phyloP scores from a whole-genome alignment of 2,888 invertebrate species.

The Melanostoma scalare region DNA sequence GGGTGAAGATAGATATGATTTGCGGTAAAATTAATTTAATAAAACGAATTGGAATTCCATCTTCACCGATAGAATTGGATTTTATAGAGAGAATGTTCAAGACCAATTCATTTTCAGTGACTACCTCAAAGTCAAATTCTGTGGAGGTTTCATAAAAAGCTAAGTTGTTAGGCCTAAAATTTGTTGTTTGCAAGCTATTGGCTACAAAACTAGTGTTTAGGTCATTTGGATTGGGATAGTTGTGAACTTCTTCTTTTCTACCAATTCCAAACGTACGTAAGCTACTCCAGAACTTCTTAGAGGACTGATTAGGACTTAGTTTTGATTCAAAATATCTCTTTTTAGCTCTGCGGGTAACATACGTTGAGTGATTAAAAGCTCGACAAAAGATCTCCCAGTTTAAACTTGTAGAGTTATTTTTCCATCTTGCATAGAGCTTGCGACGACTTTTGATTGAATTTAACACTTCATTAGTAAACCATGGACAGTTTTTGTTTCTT shows the following conservation, averaged over 20 bases:
- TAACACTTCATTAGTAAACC: slow-evolving; percentile 6
- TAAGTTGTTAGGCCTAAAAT: not conserved
- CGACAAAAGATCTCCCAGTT: not conserved
- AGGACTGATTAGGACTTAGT: not conserved
- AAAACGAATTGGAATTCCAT: slow-evolving; percentile 18
- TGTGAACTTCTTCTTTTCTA: not conserved
- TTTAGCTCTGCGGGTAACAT: slow-evolving; percentile 11
- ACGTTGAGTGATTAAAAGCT: not conserved
- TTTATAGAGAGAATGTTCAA: not conserved
- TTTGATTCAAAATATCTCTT: not conserved
- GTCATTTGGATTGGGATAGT: not conserved
- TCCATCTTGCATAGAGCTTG: slow-evolving; percentile 2
- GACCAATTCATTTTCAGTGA: slow-evolving; percentile 5
- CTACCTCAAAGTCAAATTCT: slow-evolving; percentile 10
- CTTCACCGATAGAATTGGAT: slow-evolving; percentile 13
- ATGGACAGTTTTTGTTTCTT: slow-evolving; percentile 3
- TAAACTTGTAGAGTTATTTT: not conserved
- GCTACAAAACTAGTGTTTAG: not conserved
- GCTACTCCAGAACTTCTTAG: slow-evolving; percentile 3
- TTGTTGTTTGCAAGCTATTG: not conserved
- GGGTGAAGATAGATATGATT: not conserved
- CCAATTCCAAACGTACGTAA: slow-evolving; percentile 4
- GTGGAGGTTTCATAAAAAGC: not conserved
- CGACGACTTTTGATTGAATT: slow-evolving; percentile 6
- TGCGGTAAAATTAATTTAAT: slow-evolving; percentile 21